phyloP scores from a whole-genome alignment of 2,797 vertebrate genomes.

The Taeniopygia guttata region DNA sequence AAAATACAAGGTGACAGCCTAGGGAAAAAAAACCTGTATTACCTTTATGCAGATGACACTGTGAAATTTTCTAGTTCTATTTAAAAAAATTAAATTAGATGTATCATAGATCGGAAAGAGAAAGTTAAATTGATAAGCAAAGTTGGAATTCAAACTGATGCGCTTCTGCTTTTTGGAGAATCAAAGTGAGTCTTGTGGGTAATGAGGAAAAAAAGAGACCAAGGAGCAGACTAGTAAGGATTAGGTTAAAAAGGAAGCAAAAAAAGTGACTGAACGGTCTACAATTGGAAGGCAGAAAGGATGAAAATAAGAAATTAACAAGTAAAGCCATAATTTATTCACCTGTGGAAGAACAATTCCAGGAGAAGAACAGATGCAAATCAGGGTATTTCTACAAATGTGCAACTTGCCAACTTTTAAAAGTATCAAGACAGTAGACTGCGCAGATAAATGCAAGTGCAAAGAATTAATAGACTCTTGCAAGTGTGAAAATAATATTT shows the following conservation, averaged over 20 bases:
- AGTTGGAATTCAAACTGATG: neutral
- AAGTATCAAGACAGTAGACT: neutral
- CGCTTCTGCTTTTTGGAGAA: neutral
- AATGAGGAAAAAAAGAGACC: neutral
- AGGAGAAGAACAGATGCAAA: neutral
- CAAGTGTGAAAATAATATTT: neutral
- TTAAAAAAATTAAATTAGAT: neutral
- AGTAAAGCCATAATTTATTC: neutral
- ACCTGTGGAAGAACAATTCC: neutral
- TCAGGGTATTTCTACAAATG: neutral
- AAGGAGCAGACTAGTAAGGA: neutral
- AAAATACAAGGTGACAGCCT: conserved; percentile 11
- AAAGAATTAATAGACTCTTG: neutral
- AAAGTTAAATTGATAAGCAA: neutral
- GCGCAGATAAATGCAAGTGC: neutral
- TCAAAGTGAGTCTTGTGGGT: neutral
- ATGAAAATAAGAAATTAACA: neutral
- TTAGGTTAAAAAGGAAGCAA: neutral
- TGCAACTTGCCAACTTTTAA: neutral
- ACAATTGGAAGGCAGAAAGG: neutral
- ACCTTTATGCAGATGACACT: neutral
- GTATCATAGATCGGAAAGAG: neutral
- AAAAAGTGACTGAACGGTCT: neutral
- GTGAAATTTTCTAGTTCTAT: neutral
- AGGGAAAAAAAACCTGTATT: neutral